A percentile compares a stretch with the other conserved stretches of the same genome.
Conservation (phyloP, 2,113 vertebrate species). For the Albula glossodonta region DNA sequence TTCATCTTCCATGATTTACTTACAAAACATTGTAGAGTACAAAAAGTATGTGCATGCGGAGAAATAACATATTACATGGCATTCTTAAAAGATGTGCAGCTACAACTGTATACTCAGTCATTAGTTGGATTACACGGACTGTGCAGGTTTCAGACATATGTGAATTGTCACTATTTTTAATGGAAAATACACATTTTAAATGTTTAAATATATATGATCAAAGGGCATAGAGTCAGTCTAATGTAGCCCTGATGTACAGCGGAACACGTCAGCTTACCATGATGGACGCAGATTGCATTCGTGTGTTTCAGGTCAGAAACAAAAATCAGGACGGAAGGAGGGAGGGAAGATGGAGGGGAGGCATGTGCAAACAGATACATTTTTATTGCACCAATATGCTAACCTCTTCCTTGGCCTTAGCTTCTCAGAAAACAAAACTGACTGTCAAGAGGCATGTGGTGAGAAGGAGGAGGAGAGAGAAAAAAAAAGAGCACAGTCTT, state of each 20-base stretch:
- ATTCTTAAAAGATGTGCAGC: not conserved
- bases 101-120: not conserved
- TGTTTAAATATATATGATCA: not conserved
- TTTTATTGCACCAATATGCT: not conserved
- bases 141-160: not conserved
- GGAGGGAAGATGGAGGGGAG: not conserved
- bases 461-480: conserved; percentile 14
- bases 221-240: not conserved
- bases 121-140: not conserved
- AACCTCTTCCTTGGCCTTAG: conserved; percentile 19
- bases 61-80: not conserved
- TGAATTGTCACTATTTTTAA: not conserved
- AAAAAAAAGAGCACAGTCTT: not conserved
- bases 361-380: not conserved
- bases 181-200: not conserved
- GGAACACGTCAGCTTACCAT: too few species aligned
- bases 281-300: not conserved
- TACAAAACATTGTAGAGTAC: not conserved
- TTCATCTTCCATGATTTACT: not conserved
- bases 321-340: not conserved
- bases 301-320: not conserved
- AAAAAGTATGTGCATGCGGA: not conserved
- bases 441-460: conserved; percentile 47
- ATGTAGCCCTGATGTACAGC: not conserved
- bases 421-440: conserved; percentile 59